phyloP scores from a whole-genome alignment of 2,797 vertebrate genomes.

The Pseudochaenichthys georgianus region DNA sequence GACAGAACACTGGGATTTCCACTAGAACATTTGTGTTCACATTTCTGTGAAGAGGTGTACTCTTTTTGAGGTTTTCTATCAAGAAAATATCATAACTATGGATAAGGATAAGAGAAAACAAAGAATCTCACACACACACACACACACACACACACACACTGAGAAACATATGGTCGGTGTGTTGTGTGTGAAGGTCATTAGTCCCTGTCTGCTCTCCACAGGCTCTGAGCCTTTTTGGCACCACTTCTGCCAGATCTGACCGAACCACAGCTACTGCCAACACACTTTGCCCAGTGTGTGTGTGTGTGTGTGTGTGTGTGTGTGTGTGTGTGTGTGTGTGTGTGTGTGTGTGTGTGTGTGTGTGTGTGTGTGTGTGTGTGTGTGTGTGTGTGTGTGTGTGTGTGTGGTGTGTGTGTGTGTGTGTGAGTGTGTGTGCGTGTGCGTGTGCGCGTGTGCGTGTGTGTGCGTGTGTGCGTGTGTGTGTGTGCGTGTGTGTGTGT shows the following conservation, averaged over 20 bases:
- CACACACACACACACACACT: constrained; percentile 30
- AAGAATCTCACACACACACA: constrained; percentile 5
- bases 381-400: too few relatives aligned
- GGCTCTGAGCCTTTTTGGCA: constrained; percentile 61
- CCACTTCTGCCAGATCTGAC: constrained; percentile 63
- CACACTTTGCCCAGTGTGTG: constrained; percentile 23
- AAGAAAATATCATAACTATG: background rate
- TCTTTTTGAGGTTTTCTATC: background rate
- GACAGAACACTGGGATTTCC: background rate
- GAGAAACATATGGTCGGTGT: constrained; percentile 62
- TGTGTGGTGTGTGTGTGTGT: background rate
- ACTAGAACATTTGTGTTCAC: too few relatives aligned
- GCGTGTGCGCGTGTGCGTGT: too few relatives aligned
- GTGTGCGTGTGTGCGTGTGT: too few relatives aligned
- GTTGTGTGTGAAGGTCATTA: constrained; percentile 73
- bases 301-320: constrained; percentile 12
- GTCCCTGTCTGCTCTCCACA: constrained; percentile 67
- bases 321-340: constrained; percentile 2
- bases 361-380: constrained; percentile 15
- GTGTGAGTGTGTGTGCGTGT: background rate
- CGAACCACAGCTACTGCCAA: constrained; percentile 60
- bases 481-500: too few relatives aligned
- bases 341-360: constrained; percentile 18
- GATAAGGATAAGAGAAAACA: background rate
- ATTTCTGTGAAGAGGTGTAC: background rate